Evolutionary conservation across 37 sponge, comb jelly and placozoan genomes (phyloP), one percentile per base, ranked within the genome.

Genomic region (Theonella swinhoei): DNA sequence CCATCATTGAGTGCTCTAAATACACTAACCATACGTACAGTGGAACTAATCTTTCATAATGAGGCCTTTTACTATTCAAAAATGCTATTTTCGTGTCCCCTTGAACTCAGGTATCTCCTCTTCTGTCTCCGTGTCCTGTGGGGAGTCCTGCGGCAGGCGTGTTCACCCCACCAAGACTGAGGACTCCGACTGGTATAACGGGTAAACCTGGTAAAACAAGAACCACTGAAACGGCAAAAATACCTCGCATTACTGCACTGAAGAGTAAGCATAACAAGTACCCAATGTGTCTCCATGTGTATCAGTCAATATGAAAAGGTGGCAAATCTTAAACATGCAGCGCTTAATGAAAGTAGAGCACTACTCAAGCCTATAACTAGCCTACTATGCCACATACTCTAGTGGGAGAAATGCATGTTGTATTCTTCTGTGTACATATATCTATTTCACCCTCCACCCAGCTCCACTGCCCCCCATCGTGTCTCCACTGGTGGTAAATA

Each of bases 161-260:
- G 26, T 3, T 74, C 76, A 84, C 85, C 40, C 87, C 87, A 62
- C 87, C 80, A 4, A 72, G 42, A 0, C 70, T 86, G 31, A 62
- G 73, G 36, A 34, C 68, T n/a, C 68, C 77, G 17, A 54, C 39
- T 67, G 35, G 42, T 4, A 72, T n/a, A 14, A 34, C 11, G 42
- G 54, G 37, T 0, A n/a, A n/a, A n/a, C n/a, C n/a, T n/a, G n/a
- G n/a, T n/a, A n/a, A n/a, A n/a, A n/a, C n/a, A n/a, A n/a, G n/a
- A n/a, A n/a, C n/a, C n/a, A n/a, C n/a, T n/a, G 26, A 23, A 23
- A 72, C 7, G 23, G 37, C 43, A 28, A 20, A 32, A 29, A n/a
- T 25, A 5, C 35, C 68, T 1, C 68, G 68, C 28, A 14, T n/a
- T 33, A 34, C 69, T 66, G 34, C 43, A 37, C 66, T 32, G 47